Conservation (phyloP, 1,140 invertebrate species). For the Philopotamus ludificatus region DNA sequence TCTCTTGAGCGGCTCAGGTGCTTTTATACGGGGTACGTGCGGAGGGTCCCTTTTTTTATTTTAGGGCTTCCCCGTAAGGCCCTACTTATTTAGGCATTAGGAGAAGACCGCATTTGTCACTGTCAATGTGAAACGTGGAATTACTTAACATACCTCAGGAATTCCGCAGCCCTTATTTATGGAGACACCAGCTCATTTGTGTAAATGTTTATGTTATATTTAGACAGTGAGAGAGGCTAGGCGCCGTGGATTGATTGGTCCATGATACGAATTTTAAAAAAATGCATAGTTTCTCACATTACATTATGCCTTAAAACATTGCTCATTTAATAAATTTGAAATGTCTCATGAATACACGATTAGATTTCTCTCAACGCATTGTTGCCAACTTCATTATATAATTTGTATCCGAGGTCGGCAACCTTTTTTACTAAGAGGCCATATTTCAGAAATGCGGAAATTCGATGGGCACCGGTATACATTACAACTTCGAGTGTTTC, state of each 20-base stretch:
- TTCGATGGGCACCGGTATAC: too few relatives aligned
- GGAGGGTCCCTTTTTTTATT: not conserved
- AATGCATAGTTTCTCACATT: not conserved
- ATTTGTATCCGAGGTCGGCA: too few relatives aligned
- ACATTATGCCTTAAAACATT: too few relatives aligned
- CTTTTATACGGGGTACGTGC: not conserved
- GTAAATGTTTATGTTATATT: not conserved
- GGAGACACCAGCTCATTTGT: not conserved
- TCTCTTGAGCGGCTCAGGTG: not conserved
- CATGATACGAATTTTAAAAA: too few relatives aligned
- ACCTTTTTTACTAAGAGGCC: too few relatives aligned
- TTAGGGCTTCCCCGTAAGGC: not conserved
- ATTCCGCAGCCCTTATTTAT: conserved; percentile 2
- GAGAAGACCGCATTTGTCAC: conserved; percentile 23
- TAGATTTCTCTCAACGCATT: too few relatives aligned
- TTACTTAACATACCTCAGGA: conserved; percentile 14
- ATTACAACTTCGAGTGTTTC: too few relatives aligned
- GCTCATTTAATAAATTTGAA: too few relatives aligned
- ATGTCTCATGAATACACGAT: too few relatives aligned
- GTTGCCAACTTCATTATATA: too few relatives aligned
- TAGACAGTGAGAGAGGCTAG: not conserved
- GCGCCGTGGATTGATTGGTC: too few relatives aligned
- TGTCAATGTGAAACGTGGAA: conserved; percentile 12
- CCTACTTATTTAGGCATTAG: not conserved
- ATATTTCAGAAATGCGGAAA: too few relatives aligned